These are phyloP conservation scores for Desoria tigrina DNA, from an alignment of 2,888 invertebrate species.

Conservation along the genomic window DNA sequence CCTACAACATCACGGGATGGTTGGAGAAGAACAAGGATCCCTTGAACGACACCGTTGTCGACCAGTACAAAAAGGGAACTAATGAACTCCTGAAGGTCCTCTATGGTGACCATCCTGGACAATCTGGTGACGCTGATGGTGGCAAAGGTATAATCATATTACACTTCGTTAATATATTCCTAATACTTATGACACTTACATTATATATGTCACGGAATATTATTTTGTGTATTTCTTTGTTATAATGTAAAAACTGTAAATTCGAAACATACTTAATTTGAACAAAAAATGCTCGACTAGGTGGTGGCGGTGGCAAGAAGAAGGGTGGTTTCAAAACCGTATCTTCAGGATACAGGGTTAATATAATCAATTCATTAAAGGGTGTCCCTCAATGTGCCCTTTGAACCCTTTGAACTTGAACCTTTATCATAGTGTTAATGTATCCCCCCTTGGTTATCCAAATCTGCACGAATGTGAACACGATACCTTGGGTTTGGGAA, in stretches of 20 bases:
- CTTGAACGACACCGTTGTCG: conserved; percentile 63
- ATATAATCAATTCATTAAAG: conserved; percentile 23
- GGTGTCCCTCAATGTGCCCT: conserved; percentile 29
- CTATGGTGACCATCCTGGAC: conserved; percentile 56
- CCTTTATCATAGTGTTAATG: background rate
- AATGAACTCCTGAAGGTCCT: conserved; percentile 56
- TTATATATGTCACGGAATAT: background rate
- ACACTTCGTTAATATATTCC: background rate
- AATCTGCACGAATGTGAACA: background rate
- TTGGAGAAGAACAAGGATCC: conserved; percentile 67
- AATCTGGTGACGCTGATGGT: conserved; percentile 41
- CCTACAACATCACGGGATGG: conserved; percentile 40
- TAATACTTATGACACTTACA: background rate
- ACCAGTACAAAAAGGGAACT: conserved; percentile 57
- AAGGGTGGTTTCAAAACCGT: conserved; percentile 61
- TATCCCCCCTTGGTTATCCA: background rate
- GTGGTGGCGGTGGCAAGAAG: conserved; percentile 49
- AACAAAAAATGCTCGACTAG: background rate
- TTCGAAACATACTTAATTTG: background rate
- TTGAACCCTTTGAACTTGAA: conserved; percentile 1
- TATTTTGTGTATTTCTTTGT: no score
- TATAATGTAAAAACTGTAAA: no score
- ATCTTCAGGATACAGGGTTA: conserved; percentile 61
- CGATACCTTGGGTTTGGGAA: background rate
- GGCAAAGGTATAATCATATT: conserved; percentile 39